These are phyloP conservation scores for Gephyroberyx darwinii DNA, from an alignment of 2,797 vertebrate species.

Conservation along the genomic window DNA sequence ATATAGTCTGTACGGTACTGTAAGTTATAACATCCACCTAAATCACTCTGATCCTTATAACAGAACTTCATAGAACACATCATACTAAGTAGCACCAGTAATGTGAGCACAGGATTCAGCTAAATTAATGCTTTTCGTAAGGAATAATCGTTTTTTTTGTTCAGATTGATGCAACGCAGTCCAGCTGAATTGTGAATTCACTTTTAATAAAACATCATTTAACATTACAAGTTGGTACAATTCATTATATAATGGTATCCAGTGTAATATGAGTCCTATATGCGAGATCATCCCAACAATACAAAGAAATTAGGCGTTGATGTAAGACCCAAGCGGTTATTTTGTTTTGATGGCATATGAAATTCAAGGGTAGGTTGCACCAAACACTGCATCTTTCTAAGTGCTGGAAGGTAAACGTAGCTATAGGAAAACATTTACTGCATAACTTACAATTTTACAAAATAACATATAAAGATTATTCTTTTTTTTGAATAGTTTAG, in stretches of 20 bases:
- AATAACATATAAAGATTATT: slow-evolving; percentile 66
- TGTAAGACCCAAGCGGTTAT: slow-evolving; percentile 26
- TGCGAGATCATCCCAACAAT: slow-evolving; percentile 33
- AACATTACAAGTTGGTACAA: slow-evolving; percentile 72
- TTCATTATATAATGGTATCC: slow-evolving; percentile 22
- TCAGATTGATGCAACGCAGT: background rate
- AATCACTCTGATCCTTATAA: no score
- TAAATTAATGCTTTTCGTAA: background rate
- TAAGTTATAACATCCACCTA: accelerated
- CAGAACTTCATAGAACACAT: no score
- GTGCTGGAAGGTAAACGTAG: slow-evolving; percentile 43
- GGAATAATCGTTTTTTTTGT: no score
- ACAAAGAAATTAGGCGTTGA: slow-evolving; percentile 47
- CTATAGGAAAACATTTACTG: slow-evolving; percentile 52
- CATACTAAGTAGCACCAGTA: no score
- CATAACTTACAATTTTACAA: slow-evolving; percentile 65
- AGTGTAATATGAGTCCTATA: slow-evolving; percentile 11
- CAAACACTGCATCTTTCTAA: slow-evolving; percentile 42
- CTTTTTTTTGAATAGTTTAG: slow-evolving; percentile 28
- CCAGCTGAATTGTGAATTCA: slow-evolving; percentile 36
- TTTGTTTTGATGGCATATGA: slow-evolving; percentile 20
- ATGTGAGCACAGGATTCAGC: no score
- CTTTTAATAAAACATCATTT: slow-evolving; percentile 75
- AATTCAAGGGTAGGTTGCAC: slow-evolving; percentile 44
- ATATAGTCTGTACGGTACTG: background rate